phyloP scores from a whole-genome alignment of 2,797 vertebrate genomes.

The Etheostoma perlongum region DNA sequence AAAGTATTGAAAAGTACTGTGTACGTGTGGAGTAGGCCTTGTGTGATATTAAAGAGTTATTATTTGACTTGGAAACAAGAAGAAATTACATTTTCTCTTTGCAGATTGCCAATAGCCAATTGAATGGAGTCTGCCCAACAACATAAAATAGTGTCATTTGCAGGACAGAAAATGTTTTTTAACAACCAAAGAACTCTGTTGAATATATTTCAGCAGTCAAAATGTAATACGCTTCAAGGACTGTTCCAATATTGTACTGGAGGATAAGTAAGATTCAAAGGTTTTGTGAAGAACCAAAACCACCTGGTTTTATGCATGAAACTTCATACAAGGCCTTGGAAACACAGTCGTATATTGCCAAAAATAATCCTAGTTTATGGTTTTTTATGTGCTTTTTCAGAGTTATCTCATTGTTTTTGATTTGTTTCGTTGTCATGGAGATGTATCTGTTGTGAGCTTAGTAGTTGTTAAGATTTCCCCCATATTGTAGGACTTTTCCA shows the following conservation, averaged over 20 bases:
- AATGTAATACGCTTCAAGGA: background rate
- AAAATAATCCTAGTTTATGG: background rate
- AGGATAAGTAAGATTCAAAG: background rate
- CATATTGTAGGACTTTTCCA: background rate
- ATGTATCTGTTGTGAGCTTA: background rate
- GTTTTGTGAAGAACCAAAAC: background rate
- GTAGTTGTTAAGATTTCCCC: background rate
- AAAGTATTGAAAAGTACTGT: too few species aligned
- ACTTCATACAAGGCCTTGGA: background rate
- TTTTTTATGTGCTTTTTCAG: background rate
- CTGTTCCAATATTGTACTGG: background rate
- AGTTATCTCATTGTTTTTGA: background rate
- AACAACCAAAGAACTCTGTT: background rate
- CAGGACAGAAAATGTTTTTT: too few species aligned
- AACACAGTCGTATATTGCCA: background rate
- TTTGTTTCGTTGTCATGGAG: conserved; percentile 2
- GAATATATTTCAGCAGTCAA: background rate
- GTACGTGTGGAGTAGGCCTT: too few species aligned
- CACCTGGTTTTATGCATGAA: background rate
- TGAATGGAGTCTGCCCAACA: too few species aligned
- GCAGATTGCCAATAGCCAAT: too few species aligned
- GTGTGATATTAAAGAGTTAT: too few species aligned
- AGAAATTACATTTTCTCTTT: background rate
- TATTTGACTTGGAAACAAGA: background rate
- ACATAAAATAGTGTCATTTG: too few species aligned